These are phyloP conservation scores for Acromyrmex charruanus DNA, from an alignment of 1,140 invertebrate genomes.

Conservation along the genomic window DNA sequence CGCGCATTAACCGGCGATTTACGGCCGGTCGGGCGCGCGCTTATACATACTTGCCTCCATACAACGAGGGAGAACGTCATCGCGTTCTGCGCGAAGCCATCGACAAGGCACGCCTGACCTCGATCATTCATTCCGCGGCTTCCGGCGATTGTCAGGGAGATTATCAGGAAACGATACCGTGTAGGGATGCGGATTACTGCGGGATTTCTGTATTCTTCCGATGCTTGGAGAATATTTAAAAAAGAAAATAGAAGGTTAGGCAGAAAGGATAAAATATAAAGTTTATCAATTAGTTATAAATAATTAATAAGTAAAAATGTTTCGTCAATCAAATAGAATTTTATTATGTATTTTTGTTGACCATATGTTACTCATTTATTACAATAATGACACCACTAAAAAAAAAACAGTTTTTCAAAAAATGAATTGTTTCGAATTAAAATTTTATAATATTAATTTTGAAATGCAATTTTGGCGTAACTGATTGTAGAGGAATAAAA, in stretches of 20 bases:
- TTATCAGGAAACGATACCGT: conserved; percentile 3
- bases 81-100: conserved; percentile 29
- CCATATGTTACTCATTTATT: too few species aligned
- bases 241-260: not conserved
- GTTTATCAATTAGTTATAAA: too few species aligned
- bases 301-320: not conserved
- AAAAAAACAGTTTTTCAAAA: too few species aligned
- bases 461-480: too few species aligned
- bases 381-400: too few species aligned
- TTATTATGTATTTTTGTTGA: conserved; percentile 3
- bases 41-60: conserved; percentile 3
- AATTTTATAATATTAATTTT: too few species aligned
- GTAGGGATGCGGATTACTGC: not conserved
- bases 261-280: not conserved
- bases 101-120: conserved; percentile 32
- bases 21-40: conserved; percentile 21
- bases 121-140: conserved; percentile 37
- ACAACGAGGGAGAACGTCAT: conserved; percentile 13
- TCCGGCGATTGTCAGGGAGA: conserved; percentile 30
- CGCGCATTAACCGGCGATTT: conserved; percentile 51
- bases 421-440: too few species aligned
- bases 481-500: too few species aligned
- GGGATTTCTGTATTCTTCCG: not conserved
- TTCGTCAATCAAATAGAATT: not conserved
- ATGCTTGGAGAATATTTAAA: not conserved